phyloP scores from a whole-genome alignment of 1,140 invertebrate genomes.

The Pseudomyrmex gracilis region DNA sequence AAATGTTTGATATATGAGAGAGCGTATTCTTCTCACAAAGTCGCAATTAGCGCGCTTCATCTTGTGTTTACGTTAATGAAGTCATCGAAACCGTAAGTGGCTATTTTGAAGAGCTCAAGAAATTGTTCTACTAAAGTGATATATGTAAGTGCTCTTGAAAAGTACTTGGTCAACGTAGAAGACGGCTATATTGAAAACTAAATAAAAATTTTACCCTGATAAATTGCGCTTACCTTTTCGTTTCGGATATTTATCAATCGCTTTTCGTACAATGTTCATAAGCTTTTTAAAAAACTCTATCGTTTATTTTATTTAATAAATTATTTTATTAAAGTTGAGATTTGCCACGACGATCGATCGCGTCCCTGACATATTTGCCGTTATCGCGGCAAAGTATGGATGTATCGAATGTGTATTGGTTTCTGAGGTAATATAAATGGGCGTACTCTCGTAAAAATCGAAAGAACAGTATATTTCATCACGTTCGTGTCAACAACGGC shows the following conservation, averaged over 20 bases:
- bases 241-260: too few species aligned
- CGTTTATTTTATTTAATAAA: conserved; percentile 7
- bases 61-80: not conserved
- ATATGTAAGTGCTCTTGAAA: too few species aligned
- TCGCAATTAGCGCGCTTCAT: not conserved
- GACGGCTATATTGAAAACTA: too few species aligned
- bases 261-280: not conserved
- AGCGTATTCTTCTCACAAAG: not conserved
- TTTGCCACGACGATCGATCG: conserved; percentile 3
- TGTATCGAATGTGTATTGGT: not conserved
- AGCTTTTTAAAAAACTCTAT: not conserved
- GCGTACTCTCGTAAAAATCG: conserved; percentile 10
- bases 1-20: too few species aligned
- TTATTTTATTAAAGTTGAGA: conserved; percentile 1
- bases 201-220: too few species aligned
- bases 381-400: not conserved
- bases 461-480: conserved; percentile 18
- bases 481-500: conserved; percentile 26
- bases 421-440: conserved; percentile 20
- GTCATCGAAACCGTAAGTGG: too few species aligned
- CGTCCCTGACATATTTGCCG: not conserved
- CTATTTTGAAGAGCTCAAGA: too few species aligned
- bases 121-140: too few species aligned
- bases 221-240: too few species aligned
- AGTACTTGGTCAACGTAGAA: too few species aligned